These are phyloP conservation scores for Brachyopa scutellaris DNA, from an alignment of 2,888 invertebrate species.

Conservation along the genomic window DNA sequence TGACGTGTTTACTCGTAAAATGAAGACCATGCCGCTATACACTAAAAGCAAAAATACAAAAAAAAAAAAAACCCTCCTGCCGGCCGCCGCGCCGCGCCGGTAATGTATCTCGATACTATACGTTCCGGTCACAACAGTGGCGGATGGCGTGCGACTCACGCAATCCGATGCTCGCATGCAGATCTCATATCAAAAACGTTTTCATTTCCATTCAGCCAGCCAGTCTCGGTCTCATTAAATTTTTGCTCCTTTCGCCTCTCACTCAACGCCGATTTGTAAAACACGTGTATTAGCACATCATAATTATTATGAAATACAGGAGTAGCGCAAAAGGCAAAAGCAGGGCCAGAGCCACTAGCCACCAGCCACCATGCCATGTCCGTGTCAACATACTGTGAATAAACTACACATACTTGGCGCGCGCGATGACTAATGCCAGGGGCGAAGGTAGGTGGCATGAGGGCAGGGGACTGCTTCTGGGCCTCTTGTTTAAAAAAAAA, in stretches of 20 bases:
- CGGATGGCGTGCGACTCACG: conserved; percentile 57
- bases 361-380: background rate
- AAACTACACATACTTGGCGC: conserved; percentile 16
- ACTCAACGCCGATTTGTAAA: conserved; percentile 52
- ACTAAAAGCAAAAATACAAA: too few species aligned
- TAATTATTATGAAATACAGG: conserved; percentile 64
- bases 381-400: conserved; percentile 31
- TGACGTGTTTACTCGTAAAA: too few species aligned
- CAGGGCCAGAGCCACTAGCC: background rate
- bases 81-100: background rate
- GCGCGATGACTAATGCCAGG: conserved; percentile 38
- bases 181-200: conserved; percentile 59
- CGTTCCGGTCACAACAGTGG: conserved; percentile 10
- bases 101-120: background rate
- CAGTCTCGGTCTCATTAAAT: conserved; percentile 29
- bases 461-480: background rate
- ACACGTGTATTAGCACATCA: conserved; percentile 69
- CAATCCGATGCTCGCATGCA: conserved; percentile 58
- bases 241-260: conserved; percentile 4
- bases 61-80: background rate
- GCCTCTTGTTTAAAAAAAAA: background rate
- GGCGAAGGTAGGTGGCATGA: too few species aligned
- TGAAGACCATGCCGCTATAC: too few species aligned
- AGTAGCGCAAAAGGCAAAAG: background rate
- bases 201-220: conserved; percentile 53